Evolutionary conservation across 2,797 vertebrate genomes (phyloP), one percentile per base, ranked within the genome.

Genomic region (Coracias cyanogaster): DNA sequence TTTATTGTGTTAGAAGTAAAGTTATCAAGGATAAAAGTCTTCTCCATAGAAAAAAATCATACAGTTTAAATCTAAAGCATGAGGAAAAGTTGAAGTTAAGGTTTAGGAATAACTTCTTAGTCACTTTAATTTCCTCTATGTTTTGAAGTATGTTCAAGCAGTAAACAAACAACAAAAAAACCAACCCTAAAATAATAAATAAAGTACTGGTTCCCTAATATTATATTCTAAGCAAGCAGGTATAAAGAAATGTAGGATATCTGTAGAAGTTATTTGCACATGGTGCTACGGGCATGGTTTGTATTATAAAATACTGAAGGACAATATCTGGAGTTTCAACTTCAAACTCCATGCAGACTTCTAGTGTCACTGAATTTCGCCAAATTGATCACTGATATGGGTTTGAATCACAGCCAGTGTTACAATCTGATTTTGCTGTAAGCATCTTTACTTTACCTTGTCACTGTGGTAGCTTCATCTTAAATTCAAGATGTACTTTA

Each of bases 401-500:
- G 25, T 60, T 89, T 74, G 64, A 89, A 89, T 67, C 37, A 70
- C 1, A 17, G 35, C 10, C 64, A 37, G 7, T 74, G 28, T 83
- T 78, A 62, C 43, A 91, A 67, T 67, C 33, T 71, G 62, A 58
- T 79, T 85, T 91, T 86, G 37, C 85, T 93, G 28, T 83, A 91
- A 94, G 61, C 79, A 81, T 54, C 51, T 93, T 86, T 79, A 82
- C 52, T 91, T 85, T 79, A 82, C 52, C 89, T 85, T 83, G 37
- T 72, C 41, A 65, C 33, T 65, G 35, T 29, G 4, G 80, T 52
- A 83, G 29, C 33, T 88, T 94, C 54, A 65, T 90, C 87, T 88
- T 86, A 87, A 82, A 94, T 86, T 78, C 69, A 76, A 15, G 66
- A 61, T 82, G 93, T 91, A 49, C 22, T 82, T 93, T 77, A 45